Percentiles rank a stretch among this genome's conserved stretches.
Evolutionary conservation across 2,113 vertebrate genomes (phyloP).

Genomic region (Hypomesus transpacificus): DNA sequence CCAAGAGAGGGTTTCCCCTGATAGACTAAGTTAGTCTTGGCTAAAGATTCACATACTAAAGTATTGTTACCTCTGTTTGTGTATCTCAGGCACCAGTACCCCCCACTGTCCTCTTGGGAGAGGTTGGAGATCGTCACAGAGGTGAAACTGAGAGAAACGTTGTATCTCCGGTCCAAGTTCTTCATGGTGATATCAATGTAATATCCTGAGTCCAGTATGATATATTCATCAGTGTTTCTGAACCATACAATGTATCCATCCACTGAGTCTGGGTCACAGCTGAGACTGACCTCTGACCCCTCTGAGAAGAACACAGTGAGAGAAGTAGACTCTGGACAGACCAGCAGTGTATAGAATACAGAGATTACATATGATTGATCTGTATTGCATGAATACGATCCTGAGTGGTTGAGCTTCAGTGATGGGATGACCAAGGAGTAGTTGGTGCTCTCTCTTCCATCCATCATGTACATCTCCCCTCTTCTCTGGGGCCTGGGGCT

Average conservation of each 20-base stretch:
- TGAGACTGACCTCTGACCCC: not conserved
- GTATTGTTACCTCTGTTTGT: not conserved
- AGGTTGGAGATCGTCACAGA: not conserved
- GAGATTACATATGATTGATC: not conserved
- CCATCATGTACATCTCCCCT: not conserved
- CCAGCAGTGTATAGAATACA: not conserved
- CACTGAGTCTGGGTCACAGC: constrained; percentile 13
- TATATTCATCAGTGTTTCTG: not conserved
- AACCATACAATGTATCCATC: not conserved
- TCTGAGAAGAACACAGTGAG: not conserved
- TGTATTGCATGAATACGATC: not conserved
- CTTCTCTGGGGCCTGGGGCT: not conserved
- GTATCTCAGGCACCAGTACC: not conserved
- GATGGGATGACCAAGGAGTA: not conserved
- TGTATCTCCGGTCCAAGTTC: not conserved
- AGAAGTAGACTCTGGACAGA: not conserved
- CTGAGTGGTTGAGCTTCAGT: not conserved
- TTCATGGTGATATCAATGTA: not conserved
- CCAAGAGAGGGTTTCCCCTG: not conserved
- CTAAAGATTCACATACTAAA: not conserved
- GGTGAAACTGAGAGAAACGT: not conserved
- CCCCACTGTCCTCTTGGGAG: not conserved
- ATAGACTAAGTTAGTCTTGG: not conserved
- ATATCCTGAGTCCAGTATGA: too few species aligned
- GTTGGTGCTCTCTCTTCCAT: not conserved